Base-by-base conservation (phyloP, 2,888 invertebrate genomes). In the Unio delphinus region DNA sequence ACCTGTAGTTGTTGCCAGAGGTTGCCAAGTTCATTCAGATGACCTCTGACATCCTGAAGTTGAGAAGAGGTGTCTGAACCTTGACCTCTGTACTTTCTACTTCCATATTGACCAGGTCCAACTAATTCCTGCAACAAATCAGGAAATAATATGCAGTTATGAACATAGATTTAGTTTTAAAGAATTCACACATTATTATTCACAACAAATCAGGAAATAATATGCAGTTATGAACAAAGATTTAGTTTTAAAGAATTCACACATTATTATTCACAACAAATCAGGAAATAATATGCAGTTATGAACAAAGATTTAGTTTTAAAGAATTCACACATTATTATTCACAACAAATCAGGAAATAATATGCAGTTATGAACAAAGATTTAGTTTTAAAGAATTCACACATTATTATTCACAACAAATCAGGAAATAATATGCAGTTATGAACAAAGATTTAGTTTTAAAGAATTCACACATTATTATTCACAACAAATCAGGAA, bases 1-100 rank as follows among this genome's bases (percentile, higher is more conserved):
- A 45, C 74, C 67, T 84, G 81, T 20, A 84, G 66, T 69, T 85
- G 82, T 15, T 81, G 76, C 85, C 85, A 87, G 64, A 83, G 81
- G 67, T 80, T 75, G 62, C 78, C 80, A 55, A 86, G 78, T 62
- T 84, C 80, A 30, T 67, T 67, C 62, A 86, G 70, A 59, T 80
- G 74, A 45, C 74, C 71, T 58, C 82, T 74, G 17, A 86, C 77
- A 61, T 86, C 83, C 28, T 72, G 75, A 15, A 83, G 67, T 34
- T 81, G 79, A n/a, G 76, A 72, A 45, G 70, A 71, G 28, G 73
- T 66, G 30, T 76, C 76, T 8, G 62, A 55, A 8, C 64, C 66
- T 45, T 45, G 45, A 45, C 45, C 45, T 45, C 45, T 45, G 56
- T 68, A 72, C 30, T 61, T 71, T 65, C 73, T 68, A n/a, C 75